Percentiles rank a stretch among this genome's conserved stretches.
Evolutionary conservation across 2,113 vertebrate species (phyloP).

Genomic region (Hyperoodon ampullatus): DNA sequence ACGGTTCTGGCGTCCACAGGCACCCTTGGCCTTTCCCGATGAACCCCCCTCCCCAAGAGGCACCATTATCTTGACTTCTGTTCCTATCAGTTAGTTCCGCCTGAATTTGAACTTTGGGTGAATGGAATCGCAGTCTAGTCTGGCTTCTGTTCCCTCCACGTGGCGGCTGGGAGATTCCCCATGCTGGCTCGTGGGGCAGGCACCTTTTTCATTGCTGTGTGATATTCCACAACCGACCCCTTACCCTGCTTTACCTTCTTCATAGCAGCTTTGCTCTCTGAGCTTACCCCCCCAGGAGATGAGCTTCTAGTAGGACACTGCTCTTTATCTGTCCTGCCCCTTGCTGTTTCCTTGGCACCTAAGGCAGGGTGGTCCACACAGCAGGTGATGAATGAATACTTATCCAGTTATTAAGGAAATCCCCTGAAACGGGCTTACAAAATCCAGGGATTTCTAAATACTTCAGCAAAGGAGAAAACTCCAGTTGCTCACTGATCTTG

Average conservation of each 20-base stretch:
- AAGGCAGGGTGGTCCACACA: background rate
- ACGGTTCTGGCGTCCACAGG: fast-evolving
- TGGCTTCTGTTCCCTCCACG: background rate
- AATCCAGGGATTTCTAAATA: too few species aligned
- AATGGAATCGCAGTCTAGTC: background rate
- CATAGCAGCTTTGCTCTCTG: background rate
- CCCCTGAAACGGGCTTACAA: background rate
- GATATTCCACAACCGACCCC: too few species aligned
- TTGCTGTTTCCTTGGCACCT: background rate
- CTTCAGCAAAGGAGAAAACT: background rate
- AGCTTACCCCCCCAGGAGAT: background rate
- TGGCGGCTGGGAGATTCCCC: background rate
- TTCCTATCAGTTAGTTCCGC: background rate
- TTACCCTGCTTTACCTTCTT: background rate
- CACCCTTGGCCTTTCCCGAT: background rate
- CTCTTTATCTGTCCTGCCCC: background rate
- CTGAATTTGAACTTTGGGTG: background rate
- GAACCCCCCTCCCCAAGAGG: background rate
- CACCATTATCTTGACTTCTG: background rate
- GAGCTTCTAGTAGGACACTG: background rate
- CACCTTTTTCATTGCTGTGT: background rate
- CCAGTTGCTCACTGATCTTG: background rate
- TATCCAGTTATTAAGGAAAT: background rate
- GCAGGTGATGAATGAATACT: too few species aligned
- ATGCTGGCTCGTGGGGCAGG: fast-evolving